Base-by-base conservation (phyloP, 2,113 vertebrate species). In the Pan paniscus region DNA sequence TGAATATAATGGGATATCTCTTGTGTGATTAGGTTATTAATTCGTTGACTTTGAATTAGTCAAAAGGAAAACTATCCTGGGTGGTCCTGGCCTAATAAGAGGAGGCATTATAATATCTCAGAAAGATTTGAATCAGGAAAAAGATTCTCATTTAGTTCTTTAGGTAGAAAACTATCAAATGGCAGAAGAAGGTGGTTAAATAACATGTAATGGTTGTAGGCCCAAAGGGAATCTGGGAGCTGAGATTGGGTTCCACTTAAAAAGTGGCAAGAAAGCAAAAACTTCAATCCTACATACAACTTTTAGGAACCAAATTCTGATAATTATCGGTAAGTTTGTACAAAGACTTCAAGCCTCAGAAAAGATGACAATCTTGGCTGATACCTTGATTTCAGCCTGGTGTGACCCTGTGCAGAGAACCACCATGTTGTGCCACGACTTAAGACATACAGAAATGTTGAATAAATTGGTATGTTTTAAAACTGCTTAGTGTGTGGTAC, bases 121-220 rank as follows among this genome's bases (percentile, higher is more conserved):
- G 8, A 35, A 64, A 38, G 3, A 12, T 96, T n/a, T 64, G 25
- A 75, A 67, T 81, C 25, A 30, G 5, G 64, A 75, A 50, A 5
- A 79, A 5, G 9, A 87, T 43, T 87, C 6, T 18, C 14, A 35
- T 30, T 40, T 27, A 73, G 30, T 2, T 10, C 4, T 64, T 81
- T 8, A 46, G 11, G 20, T 38, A 61, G 17, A 38, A 50, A 50
- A 0, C 11, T 61, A 61, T 20, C 20, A 48, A 68, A 25, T 18
- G 2, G 10, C 2, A 70, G 38, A 32, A 23, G 30, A 32, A 61
- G 12, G 22, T 43, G 7, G 23, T 14, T 46, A n/a, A 3, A 13
- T 46, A 8, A 10, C 9, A 3, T 7, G 12, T 13, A 57, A 12
- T 35, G 6, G 23, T 30, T n/a, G 0, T 12, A 48, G 43, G 9